Evolutionary conservation across 2,113 vertebrate genomes (phyloP).

Genomic region (Echinops telfairi): DNA sequence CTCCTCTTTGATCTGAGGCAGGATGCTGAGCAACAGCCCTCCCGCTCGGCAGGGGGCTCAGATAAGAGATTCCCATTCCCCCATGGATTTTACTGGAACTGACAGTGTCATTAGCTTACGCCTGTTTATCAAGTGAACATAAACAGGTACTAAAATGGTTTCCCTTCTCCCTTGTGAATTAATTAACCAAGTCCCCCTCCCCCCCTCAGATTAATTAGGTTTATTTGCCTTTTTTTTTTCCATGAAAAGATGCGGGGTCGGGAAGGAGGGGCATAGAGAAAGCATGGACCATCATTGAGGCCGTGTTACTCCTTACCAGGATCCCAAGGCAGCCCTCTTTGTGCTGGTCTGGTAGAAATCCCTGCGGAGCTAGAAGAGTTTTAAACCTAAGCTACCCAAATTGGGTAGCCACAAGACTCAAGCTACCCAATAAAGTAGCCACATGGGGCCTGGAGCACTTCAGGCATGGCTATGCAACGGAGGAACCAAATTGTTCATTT

Average conservation of each 20-base stretch:
- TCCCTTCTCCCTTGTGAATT: conserved; percentile 83
- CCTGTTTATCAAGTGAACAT: conserved; percentile 86
- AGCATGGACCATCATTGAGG: neutral
- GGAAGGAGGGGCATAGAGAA: neutral
- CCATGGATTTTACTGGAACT: conserved; percentile 78
- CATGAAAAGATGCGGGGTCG: conserved; percentile 61
- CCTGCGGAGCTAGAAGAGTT: neutral
- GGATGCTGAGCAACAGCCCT: conserved; percentile 73
- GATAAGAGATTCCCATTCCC: conserved; percentile 85
- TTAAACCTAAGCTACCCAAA: neutral
- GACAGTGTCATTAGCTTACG: conserved; percentile 85
- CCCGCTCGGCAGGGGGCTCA: conserved; percentile 80
- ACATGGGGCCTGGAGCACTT: accelerated
- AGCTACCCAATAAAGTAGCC: neutral
- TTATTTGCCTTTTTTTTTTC: conserved; percentile 60
- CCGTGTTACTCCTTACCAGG: neutral
- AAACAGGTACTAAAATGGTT: conserved; percentile 83
- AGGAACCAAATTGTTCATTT: neutral
- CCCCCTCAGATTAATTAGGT: conserved; percentile 80
- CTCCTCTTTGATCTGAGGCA: conserved; percentile 85
- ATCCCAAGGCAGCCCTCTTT: neutral
- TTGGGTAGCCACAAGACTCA: neutral
- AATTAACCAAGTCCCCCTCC: conserved; percentile 81
- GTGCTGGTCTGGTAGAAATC: too few species aligned
- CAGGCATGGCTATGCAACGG: neutral